Conservation (phyloP, 2,797 vertebrate species). For the Prunella strophiata region DNA sequence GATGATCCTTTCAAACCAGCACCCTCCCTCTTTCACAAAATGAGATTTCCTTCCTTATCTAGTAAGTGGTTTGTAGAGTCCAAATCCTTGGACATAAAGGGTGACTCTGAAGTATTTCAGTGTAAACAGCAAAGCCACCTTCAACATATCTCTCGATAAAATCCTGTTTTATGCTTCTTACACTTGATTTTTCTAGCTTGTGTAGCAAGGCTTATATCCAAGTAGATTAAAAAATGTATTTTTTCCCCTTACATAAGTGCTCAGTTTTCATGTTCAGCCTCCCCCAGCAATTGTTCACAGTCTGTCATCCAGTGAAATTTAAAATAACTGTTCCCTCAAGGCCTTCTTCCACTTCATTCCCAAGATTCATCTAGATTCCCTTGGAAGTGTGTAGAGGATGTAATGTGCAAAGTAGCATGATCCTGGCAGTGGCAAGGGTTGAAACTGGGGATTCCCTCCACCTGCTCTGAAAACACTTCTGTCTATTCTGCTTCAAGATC, state of each 20-base stretch:
- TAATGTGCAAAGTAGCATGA: neutral
- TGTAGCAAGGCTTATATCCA: neutral
- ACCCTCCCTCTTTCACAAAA: neutral
- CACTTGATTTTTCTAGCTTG: constrained; percentile 22
- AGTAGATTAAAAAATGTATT: neutral
- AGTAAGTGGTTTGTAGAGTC: neutral
- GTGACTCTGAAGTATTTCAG: neutral
- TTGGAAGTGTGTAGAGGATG: neutral
- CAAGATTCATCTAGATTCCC: neutral
- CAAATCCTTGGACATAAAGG: neutral
- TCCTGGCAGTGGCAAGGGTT: neutral
- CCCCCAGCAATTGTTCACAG: neutral
- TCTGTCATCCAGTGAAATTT: neutral
- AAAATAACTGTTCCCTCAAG: neutral
- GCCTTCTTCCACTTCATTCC: neutral
- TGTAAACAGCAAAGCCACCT: constrained; percentile 1
- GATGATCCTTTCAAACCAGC: neutral
- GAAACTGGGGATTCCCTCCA: neutral
- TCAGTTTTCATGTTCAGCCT: constrained; percentile 1
- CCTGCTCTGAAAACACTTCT: neutral
- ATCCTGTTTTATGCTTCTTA: constrained; percentile 40
- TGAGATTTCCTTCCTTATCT: neutral
- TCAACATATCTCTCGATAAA: neutral
- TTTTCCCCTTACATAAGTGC: neutral
- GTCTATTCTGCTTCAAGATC: neutral